phyloP scores from a whole-genome alignment of 1,140 invertebrate genomes.

The Nasonia vitripennis region DNA sequence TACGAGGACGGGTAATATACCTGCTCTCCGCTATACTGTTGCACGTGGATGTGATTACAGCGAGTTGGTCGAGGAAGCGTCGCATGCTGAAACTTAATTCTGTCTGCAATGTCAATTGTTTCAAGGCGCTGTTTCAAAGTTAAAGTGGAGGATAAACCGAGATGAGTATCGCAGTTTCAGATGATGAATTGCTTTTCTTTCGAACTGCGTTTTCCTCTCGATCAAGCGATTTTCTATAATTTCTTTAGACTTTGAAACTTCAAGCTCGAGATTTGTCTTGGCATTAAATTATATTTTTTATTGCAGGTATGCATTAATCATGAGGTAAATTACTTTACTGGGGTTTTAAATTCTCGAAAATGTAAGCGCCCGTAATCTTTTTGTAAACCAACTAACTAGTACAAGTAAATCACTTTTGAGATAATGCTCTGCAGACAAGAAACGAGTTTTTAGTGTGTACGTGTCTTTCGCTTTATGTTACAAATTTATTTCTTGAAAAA shows the following conservation, averaged over 20 bases:
- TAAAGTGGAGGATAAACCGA: neutral
- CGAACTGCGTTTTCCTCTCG: neutral
- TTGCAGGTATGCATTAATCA: too few relatives aligned
- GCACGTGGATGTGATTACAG: neutral
- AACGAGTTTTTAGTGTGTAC: too few relatives aligned
- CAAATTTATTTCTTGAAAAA: too few relatives aligned
- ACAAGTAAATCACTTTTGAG: too few relatives aligned
- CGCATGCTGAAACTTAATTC: conserved; percentile 3
- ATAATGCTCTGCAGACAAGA: too few relatives aligned
- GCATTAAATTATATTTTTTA: too few relatives aligned
- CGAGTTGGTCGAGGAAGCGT: neutral
- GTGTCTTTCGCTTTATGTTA: too few relatives aligned
- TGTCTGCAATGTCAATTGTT: conserved; percentile 4
- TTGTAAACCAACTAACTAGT: too few relatives aligned
- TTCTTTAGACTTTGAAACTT: neutral
- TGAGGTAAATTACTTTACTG: too few relatives aligned
- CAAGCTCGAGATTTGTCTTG: too few relatives aligned
- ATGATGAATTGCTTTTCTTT: neutral
- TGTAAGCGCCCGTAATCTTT: too few relatives aligned
- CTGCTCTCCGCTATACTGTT: neutral
- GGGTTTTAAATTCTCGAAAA: too few relatives aligned
- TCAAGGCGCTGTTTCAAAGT: neutral
- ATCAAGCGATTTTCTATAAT: neutral
- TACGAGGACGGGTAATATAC: neutral
- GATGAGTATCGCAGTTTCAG: neutral